Conservation (phyloP, 2,113 vertebrate species). For the Panthera leo region DNA sequence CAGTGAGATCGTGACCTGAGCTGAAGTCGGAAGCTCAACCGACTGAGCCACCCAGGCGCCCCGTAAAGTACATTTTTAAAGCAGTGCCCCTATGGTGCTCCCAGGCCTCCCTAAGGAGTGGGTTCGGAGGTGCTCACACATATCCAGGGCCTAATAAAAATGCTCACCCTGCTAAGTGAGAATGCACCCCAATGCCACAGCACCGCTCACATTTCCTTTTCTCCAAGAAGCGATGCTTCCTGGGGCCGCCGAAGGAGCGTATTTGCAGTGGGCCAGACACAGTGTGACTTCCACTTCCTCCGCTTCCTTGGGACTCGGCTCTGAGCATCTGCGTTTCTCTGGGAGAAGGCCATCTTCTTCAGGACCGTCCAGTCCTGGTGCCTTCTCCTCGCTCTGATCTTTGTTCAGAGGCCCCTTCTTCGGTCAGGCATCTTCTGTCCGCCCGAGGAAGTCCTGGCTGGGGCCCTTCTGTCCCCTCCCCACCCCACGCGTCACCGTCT, state of each 20-base stretch:
- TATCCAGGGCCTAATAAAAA: not conserved
- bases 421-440: not conserved
- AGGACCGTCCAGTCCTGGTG: not conserved
- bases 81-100: not conserved
- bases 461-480: rapidly evolving
- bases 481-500: not conserved
- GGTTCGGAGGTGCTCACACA: not conserved
- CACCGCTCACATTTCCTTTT: not conserved
- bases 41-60: rapidly evolving
- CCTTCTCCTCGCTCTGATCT: not conserved
- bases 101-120: not conserved
- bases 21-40: too few species aligned
- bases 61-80: not conserved
- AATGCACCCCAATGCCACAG: not conserved
- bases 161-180: not conserved
- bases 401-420: not conserved
- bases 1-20: too few species aligned
- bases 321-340: not conserved
- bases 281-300: not conserved
- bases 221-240: not conserved
- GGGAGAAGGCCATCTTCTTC: not conserved
- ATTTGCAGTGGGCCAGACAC: not conserved
- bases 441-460: not conserved
- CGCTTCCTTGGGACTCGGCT: not conserved
- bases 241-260: not conserved